A percentile compares a stretch with the other conserved stretches of the same genome.
Evolutionary conservation across 2,888 invertebrate species (phyloP).

Genomic region (Eudasyphora cyanicolor): DNA sequence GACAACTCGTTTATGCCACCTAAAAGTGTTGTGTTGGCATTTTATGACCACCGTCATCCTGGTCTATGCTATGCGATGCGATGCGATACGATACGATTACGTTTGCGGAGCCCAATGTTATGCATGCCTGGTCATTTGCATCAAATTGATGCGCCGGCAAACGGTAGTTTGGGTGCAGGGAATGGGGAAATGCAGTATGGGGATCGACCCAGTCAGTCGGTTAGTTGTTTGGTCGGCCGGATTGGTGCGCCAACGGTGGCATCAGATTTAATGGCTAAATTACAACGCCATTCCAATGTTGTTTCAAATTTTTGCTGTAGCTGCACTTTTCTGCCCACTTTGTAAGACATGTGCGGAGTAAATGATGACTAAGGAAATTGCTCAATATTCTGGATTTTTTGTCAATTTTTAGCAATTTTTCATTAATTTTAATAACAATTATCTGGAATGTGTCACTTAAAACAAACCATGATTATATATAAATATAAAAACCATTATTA

Average conservation of each 20-base stretch:
- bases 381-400: too few species aligned
- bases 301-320: constrained; percentile 72
- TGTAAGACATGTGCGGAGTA: neutral
- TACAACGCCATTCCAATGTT: constrained; percentile 49
- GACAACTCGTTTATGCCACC: constrained; percentile 19
- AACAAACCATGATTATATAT: too few species aligned
- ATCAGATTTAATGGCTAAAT: constrained; percentile 62
- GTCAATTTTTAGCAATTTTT: too few species aligned
- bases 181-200: too few species aligned
- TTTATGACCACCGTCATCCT: constrained; percentile 45
- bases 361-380: neutral
- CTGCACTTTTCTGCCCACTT: constrained; percentile 70
- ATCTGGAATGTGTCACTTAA: too few species aligned
- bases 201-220: neutral
- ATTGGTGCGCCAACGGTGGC: constrained; percentile 36
- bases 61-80: too few species aligned
- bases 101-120: constrained; percentile 13
- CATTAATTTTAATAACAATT: too few species aligned
- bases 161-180: neutral
- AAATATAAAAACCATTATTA: too few species aligned
- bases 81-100: constrained; percentile 21
- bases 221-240: neutral
- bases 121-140: constrained; percentile 29
- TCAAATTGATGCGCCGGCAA: constrained; percentile 13
- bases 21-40: constrained; percentile 64